Percentiles rank a stretch among this genome's conserved stretches.
Evolutionary conservation across 1,140 invertebrate species (phyloP).

Genomic region (Lysiphlebus fabarum): DNA sequence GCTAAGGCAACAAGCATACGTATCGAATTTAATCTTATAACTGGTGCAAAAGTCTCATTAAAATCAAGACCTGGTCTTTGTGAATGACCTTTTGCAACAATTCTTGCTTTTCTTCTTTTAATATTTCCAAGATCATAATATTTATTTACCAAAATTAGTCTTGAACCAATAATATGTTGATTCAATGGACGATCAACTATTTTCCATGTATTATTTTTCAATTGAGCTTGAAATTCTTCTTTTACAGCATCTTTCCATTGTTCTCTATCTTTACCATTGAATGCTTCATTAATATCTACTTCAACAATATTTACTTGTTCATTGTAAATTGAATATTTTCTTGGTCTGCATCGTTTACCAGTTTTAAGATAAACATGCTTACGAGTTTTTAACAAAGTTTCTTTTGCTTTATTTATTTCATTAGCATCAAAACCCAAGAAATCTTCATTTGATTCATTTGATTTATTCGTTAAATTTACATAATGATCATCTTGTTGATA

Average conservation of each 20-base stretch:
- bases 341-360: no score
- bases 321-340: no score
- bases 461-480: no score
- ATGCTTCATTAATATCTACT: not conserved
- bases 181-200: slow-evolving; percentile 31
- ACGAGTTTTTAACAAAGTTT: no score
- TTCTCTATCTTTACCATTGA: no score
- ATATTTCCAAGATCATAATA: slow-evolving; percentile 18
- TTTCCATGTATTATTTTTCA: slow-evolving; percentile 32
- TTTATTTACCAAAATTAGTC: slow-evolving; percentile 42
- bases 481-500: no score
- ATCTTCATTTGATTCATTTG: no score
- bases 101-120: slow-evolving; percentile 24
- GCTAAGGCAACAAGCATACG: slow-evolving; percentile 3
- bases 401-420: no score
- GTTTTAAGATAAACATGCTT: no score
- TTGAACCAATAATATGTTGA: slow-evolving; percentile 33
- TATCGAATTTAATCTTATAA: not conserved
- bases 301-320: not conserved
- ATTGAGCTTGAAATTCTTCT: slow-evolving; percentile 32
- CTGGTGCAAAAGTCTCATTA: slow-evolving; percentile 26
- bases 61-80: slow-evolving; percentile 28
- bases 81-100: slow-evolving; percentile 23
- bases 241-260: slow-evolving; percentile 40
- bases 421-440: no score